Base-by-base conservation (phyloP, 1,140 invertebrate species). In the Chymomyza costata region DNA sequence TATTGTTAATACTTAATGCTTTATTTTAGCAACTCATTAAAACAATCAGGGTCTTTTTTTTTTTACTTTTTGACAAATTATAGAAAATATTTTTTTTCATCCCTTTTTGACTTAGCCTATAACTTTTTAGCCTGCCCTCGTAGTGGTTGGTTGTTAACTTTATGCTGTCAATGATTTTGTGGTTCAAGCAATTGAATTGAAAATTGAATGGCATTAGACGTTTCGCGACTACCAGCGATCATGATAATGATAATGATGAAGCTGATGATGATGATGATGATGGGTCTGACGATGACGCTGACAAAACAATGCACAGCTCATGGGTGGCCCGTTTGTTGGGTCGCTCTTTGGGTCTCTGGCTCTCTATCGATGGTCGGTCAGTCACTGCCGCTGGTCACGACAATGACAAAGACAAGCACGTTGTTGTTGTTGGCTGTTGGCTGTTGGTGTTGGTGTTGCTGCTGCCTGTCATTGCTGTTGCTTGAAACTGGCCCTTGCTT, bases 161-260 rank as follows among this genome's bases (percentile, higher is more conserved):
- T 58, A 31, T 57, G 62, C 69, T 78, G 71, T 78, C 73, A 80
- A 80, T 78, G 73, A 65, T 64, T 78, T 67, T 76, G 71, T 66
- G 62, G 65, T 71, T 53, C 62, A 44, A 56, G 71, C 71, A 76
- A 78, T 78, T 78, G 62, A 76, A 70, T 64, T 63, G 70, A 56
- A 61, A 61, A 56, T 56, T 45, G 44, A 50, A 56, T 61, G 53
- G 51, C 57, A 55, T 55, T 60, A 55, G 57, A 44, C 44, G 57
- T 47, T 60, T 54, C 25, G 44, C 16, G 14, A 32, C 11, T 15
- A 37, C 32, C 17, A 50, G 8, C 7, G 51, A 11, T 8, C 21
- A 5, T 25, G 21, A 5, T 25, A 8, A 3, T 25, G 21, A 5
- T 25, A 8, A 3, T 25, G 21, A 3, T 25, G 21, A 25, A 8